Conservation (phyloP, 2,797 vertebrate species). For the Falco concolor region DNA sequence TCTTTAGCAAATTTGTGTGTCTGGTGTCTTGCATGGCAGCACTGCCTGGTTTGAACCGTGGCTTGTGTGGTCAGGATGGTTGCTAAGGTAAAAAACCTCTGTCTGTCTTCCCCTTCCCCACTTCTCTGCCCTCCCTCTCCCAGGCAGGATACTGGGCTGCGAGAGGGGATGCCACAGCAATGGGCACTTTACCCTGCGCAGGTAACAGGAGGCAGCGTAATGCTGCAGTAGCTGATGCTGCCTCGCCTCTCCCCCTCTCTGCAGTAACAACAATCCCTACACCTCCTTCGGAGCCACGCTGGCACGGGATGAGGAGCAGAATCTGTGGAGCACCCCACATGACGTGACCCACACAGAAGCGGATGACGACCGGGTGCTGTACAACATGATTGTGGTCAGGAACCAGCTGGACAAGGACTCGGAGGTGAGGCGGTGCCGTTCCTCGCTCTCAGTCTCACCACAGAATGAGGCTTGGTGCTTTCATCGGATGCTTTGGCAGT, state of each 20-base stretch:
- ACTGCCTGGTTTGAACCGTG: background rate
- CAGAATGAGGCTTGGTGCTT: rapidly evolving
- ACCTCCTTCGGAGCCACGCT: conserved; percentile 75
- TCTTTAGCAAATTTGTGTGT: background rate
- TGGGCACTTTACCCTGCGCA: background rate
- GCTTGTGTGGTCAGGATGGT: background rate
- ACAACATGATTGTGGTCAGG: conserved; percentile 85
- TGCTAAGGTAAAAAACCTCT: background rate
- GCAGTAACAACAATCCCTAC: conserved; percentile 69
- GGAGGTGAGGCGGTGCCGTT: conserved; percentile 74
- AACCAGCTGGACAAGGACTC: conserved; percentile 86
- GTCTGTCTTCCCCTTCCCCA: rapidly evolving
- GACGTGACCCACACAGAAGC: conserved; percentile 72
- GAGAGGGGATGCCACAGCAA: background rate
- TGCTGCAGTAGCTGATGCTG: background rate
- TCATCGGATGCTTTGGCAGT: rapidly evolving
- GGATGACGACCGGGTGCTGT: conserved; percentile 81
- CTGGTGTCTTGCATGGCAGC: background rate
- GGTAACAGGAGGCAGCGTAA: background rate
- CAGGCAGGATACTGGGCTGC: background rate
- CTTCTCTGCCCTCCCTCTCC: background rate
- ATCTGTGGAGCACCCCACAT: conserved; percentile 67
- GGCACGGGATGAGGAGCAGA: conserved; percentile 71
- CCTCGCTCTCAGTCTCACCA: rapidly evolving
- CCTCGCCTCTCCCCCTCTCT: background rate